Evolutionary conservation across 2,888 invertebrate genomes (phyloP).

Genomic region (Dynastes tityus): DNA sequence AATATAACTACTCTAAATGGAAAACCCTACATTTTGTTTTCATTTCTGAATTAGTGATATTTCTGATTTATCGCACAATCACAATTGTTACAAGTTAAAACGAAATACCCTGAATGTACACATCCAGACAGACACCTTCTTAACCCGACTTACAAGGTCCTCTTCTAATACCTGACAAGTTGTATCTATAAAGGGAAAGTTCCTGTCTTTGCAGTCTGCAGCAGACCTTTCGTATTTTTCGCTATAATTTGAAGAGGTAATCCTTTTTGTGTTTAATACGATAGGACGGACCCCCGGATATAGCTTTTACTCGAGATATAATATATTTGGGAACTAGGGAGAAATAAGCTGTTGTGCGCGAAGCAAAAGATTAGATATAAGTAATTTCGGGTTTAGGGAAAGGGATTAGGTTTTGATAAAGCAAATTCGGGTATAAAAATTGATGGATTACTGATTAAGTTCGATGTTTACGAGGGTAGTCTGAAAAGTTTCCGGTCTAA

Average conservation of each 20-base stretch:
- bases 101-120: no score
- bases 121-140: background rate
- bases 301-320: background rate
- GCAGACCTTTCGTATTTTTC: background rate
- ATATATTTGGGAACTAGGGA: background rate
- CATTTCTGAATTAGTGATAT: no score
- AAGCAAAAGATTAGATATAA: slow-evolving; percentile 2
- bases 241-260: slow-evolving; percentile 4
- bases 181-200: background rate
- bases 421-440: background rate
- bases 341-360: background rate
- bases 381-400: slow-evolving; percentile 1
- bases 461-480: no score
- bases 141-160: slow-evolving; percentile 1
- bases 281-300: background rate
- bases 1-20: no score
- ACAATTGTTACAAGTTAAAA: no score
- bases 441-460: no score
- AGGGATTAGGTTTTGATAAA: background rate
- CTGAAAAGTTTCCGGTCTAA: no score
- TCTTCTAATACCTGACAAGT: slow-evolving; percentile 1
- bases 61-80: no score
- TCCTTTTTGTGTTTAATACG: background rate
- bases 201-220: background rate
- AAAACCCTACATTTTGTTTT: no score